Percentiles rank a stretch among this genome's conserved stretches.
Evolutionary conservation across 2,797 vertebrate species (phyloP).

Genomic region (Trichosurus vulpecula): DNA sequence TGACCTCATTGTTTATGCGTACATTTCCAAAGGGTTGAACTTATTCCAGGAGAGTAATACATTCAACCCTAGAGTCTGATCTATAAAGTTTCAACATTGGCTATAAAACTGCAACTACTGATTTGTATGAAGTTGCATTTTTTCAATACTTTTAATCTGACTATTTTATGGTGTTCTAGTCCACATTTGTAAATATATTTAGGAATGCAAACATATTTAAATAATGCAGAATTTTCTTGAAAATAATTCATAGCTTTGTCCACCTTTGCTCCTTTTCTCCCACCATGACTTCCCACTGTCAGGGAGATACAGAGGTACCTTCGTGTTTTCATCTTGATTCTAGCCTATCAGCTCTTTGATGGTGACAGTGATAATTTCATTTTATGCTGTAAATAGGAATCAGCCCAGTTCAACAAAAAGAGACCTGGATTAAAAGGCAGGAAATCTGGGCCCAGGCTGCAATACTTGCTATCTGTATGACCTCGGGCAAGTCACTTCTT

Average conservation of each 20-base stretch:
- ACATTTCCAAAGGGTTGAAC: neutral
- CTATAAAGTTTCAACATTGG: neutral
- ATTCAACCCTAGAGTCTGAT: neutral
- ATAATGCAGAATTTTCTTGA: neutral
- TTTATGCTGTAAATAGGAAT: neutral
- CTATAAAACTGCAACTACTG: neutral
- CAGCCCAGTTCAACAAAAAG: neutral
- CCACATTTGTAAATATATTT: neutral
- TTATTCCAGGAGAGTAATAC: neutral
- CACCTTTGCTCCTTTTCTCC: neutral
- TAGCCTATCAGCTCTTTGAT: neutral
- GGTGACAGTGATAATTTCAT: neutral
- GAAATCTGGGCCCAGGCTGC: neutral
- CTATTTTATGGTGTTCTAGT: neutral
- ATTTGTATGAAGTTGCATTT: neutral
- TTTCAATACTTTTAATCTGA: neutral
- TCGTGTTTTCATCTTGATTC: neutral
- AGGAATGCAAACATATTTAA: neutral
- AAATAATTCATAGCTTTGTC: neutral
- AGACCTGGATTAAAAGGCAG: neutral
- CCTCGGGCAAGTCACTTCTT: neutral
- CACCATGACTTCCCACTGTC: neutral
- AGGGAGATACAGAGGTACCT: neutral
- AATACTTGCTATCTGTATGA: neutral
- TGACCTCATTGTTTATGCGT: neutral